phyloP scores from a whole-genome alignment of 2,888 invertebrate genomes.

The Drosophila sordidapex region DNA sequence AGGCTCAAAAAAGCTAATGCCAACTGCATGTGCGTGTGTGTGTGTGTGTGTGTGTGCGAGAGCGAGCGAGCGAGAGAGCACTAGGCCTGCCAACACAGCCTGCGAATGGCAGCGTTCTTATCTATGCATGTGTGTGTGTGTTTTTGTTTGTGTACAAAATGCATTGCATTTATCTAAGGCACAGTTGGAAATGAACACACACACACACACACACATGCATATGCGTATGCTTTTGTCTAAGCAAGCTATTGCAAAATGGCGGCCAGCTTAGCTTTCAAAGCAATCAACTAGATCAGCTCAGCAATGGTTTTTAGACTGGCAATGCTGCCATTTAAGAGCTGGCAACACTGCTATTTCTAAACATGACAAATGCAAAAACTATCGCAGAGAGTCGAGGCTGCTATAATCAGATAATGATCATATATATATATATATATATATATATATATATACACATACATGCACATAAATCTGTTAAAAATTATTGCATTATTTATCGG shows the following conservation, averaged over 20 bases:
- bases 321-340: background rate
- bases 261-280: background rate
- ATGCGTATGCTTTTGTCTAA: background rate
- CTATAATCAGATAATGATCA: background rate
- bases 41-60: background rate
- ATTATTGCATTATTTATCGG: background rate
- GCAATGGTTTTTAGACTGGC: background rate
- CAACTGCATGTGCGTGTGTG: conserved; percentile 1
- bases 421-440: background rate
- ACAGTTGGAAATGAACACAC: background rate
- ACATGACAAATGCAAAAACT: too few species aligned
- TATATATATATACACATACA: background rate
- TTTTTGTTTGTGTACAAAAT: conserved; percentile 26
- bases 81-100: conserved; percentile 17
- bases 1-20: background rate
- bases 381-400: background rate
- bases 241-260: background rate
- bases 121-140: conserved; percentile 1
- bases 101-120: conserved; percentile 33
- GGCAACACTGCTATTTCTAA: background rate
- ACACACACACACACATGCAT: background rate
- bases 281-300: background rate
- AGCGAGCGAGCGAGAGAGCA: background rate
- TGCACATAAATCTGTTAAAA: background rate
- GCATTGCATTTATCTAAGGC: conserved; percentile 14